Percentiles rank a stretch among this genome's conserved stretches.
Evolutionary conservation across 2,888 invertebrate genomes (phyloP).

Genomic region (Polyommatus icarus): DNA sequence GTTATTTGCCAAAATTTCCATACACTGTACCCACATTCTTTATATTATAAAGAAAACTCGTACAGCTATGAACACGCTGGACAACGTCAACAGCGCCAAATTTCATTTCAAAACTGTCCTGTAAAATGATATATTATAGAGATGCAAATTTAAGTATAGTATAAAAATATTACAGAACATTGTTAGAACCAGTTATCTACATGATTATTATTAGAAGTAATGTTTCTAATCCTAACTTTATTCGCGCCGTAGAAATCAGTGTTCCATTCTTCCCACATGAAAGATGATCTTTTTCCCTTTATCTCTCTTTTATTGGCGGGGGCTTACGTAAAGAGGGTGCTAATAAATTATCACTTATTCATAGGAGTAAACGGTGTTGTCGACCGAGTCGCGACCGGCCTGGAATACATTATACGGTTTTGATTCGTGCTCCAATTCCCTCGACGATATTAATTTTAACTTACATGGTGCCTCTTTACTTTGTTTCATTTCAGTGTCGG

Average conservation of each 20-base stretch:
- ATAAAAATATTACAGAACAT: too few relatives aligned
- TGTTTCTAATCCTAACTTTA: neutral
- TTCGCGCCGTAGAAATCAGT: neutral
- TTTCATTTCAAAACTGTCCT: too few relatives aligned
- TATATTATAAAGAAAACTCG: too few relatives aligned
- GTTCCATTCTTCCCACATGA: neutral
- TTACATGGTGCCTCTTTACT: slow-evolving; percentile 1
- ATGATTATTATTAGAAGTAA: neutral
- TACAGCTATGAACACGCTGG: too few relatives aligned
- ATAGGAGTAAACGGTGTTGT: neutral
- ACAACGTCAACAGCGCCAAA: too few relatives aligned
- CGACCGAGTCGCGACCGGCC: neutral
- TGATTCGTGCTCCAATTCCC: neutral
- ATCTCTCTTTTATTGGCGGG: neutral
- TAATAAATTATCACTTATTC: slow-evolving; percentile 6
- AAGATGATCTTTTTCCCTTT: neutral
- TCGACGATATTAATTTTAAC: slow-evolving; percentile 4
- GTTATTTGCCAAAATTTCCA: too few relatives aligned
- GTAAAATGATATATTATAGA: too few relatives aligned
- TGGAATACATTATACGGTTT: slow-evolving; percentile 24
- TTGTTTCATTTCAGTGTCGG: neutral
- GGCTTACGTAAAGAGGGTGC: neutral
- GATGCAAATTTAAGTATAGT: too few relatives aligned
- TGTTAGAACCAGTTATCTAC: too few relatives aligned
- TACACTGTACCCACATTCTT: too few relatives aligned